These are phyloP conservation scores for Propithecus coquereli DNA, from an alignment of 2,113 vertebrate species.

Conservation along the genomic window DNA sequence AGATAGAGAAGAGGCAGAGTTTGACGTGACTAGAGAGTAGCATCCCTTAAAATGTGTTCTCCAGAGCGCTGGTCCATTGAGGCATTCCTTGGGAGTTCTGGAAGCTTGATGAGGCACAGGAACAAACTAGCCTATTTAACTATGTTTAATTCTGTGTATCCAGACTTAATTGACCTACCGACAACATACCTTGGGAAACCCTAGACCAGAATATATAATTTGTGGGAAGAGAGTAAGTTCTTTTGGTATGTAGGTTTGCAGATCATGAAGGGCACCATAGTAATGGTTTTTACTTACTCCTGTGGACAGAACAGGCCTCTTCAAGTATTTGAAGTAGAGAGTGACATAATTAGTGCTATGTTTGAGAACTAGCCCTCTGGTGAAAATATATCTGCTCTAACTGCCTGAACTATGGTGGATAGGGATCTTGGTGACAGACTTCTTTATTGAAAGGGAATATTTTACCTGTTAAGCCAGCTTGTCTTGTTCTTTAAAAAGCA, in stretches of 20 bases:
- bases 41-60: background rate
- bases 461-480: background rate
- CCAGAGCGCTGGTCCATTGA: background rate
- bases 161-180: background rate
- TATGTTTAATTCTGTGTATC: no score
- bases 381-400: background rate
- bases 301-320: background rate
- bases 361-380: background rate
- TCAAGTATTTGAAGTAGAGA: background rate
- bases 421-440: background rate
- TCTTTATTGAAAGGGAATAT: background rate
- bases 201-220: background rate
- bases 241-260: background rate
- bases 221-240: background rate
- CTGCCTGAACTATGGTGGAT: background rate
- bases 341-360: background rate
- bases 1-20: background rate
- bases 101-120: background rate
- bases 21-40: background rate
- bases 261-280: background rate
- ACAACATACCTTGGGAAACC: background rate
- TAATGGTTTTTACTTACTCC: background rate
- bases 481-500: background rate
- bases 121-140: background rate
- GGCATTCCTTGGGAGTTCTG: background rate